Conservation (phyloP, 1,140 invertebrate species). For the Diachasmimorpha longicaudata region DNA sequence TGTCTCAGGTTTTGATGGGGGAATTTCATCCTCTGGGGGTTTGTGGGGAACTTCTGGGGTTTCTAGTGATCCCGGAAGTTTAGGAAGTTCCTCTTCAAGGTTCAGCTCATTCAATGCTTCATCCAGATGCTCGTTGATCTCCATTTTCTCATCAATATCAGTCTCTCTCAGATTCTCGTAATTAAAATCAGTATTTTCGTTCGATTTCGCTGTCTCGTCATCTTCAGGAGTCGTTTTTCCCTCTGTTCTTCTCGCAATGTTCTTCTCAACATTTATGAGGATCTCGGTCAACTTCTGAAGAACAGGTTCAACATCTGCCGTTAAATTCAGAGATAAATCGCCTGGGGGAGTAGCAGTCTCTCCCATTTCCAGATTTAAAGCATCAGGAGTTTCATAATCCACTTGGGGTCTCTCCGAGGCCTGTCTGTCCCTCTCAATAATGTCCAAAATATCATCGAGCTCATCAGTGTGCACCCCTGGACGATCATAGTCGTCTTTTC, state of each 20-base stretch:
- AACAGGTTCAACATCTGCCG: constrained; percentile 28
- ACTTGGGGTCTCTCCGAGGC: background rate
- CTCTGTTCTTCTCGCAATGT: constrained; percentile 20
- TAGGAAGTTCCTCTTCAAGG: background rate
- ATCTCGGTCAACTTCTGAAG: constrained; percentile 33
- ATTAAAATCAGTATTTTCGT: background rate
- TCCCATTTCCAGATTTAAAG: background rate
- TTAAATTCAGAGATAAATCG: constrained; percentile 13
- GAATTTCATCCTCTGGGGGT: background rate
- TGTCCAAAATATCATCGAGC: constrained; percentile 44
- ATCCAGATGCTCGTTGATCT: constrained; percentile 21
- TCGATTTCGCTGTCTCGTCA: background rate
- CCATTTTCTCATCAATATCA: constrained; percentile 23
- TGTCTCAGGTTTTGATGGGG: background rate
- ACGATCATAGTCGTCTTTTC: constrained; percentile 25
- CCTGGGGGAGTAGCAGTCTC: background rate
- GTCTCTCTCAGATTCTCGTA: background rate
- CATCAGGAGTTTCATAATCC: background rate
- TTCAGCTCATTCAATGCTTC: background rate
- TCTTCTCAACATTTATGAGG: constrained; percentile 28
- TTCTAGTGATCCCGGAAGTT: background rate
- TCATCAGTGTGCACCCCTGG: constrained; percentile 30
- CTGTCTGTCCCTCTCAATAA: constrained; percentile 40
- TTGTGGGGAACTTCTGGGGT: background rate
- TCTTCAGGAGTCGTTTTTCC: background rate